Conservation (phyloP, 1,140 invertebrate species). For the Drosophila arawakana region DNA sequence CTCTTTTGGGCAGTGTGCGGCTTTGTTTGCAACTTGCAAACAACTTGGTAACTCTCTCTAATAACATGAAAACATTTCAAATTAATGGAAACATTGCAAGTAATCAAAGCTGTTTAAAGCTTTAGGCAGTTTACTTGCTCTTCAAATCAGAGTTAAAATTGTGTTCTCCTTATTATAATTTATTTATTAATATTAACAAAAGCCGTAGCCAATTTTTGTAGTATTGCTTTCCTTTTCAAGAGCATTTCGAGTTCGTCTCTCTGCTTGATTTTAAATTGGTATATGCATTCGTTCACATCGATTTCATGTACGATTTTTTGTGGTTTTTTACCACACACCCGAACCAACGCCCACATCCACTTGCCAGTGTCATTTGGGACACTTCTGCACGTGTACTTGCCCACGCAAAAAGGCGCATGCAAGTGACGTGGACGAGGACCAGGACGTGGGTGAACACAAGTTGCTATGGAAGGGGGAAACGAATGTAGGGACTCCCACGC, state of each 20-base stretch:
- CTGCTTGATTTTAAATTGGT: not conserved
- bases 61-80: conserved; percentile 42
- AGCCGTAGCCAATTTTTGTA: no score
- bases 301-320: conserved; percentile 58
- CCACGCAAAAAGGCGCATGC: conserved; percentile 76
- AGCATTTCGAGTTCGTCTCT: not conserved
- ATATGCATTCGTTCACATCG: conserved; percentile 49
- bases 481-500: not conserved
- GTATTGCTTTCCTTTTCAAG: not conserved
- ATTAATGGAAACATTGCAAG: conserved; percentile 36
- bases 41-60: conserved; percentile 17
- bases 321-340: conserved; percentile 46
- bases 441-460: conserved; percentile 5
- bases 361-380: conserved; percentile 65
- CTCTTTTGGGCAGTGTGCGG: conserved; percentile 2
- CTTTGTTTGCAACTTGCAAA: conserved; percentile 3
- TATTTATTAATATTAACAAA: not conserved
- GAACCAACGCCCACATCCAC: conserved; percentile 33
- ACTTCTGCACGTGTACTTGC: conserved; percentile 75
- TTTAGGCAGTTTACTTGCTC: no score
- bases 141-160: no score
- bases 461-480: conserved; percentile 2
- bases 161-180: not conserved
- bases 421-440: conserved; percentile 61
- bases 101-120: no score